These are phyloP conservation scores for Paramormyrops hopkinsi DNA, from an alignment of 2,797 vertebrate species.

Conservation along the genomic window DNA sequence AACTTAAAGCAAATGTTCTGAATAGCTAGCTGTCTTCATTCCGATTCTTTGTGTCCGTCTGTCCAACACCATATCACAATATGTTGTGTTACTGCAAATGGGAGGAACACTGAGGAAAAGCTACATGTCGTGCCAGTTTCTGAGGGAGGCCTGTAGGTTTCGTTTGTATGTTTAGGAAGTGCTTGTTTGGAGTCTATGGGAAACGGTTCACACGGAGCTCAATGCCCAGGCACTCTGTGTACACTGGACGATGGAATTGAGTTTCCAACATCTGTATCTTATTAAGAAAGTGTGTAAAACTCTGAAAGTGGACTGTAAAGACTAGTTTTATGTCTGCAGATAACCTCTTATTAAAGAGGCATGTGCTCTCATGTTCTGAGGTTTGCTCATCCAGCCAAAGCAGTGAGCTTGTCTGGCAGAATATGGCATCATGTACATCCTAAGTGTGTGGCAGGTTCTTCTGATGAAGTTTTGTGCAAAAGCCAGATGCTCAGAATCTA, in stretches of 20 bases:
- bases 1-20: neutral
- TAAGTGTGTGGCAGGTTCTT: neutral
- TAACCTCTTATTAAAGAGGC: slow-evolving; percentile 40
- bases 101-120: neutral
- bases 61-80: neutral
- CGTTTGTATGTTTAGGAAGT: neutral
- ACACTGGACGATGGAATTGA: neutral
- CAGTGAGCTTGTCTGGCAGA: slow-evolving; percentile 12
- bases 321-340: slow-evolving; percentile 20
- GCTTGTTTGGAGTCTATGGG: neutral
- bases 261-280: slow-evolving; percentile 37
- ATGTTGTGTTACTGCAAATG: neutral
- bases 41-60: neutral
- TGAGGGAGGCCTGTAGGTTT: neutral
- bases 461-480: neutral
- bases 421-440: neutral
- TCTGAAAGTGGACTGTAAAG: slow-evolving; percentile 33
- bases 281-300: slow-evolving; percentile 38
- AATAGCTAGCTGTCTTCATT: neutral
- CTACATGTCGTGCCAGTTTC: neutral
- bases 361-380: slow-evolving; percentile 36
- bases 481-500: neutral
- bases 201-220: neutral
- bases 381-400: slow-evolving; percentile 33
- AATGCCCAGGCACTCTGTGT: neutral